Conservation (phyloP, 2,888 invertebrate genomes). For the Drosophila multiciliata region DNA sequence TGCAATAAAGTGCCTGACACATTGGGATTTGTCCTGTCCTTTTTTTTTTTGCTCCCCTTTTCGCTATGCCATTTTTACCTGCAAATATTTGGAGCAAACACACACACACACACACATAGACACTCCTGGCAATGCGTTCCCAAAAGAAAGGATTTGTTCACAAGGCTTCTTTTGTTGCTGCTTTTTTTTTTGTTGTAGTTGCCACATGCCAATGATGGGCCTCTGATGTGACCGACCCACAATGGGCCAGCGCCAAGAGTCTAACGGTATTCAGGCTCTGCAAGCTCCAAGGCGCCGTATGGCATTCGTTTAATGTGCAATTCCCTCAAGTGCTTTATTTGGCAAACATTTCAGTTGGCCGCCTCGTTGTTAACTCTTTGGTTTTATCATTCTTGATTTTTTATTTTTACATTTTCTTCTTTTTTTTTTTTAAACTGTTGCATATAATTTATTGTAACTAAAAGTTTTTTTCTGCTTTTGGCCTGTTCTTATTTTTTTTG, state of each 20-base stretch:
- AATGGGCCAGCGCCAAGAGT: constrained; percentile 12
- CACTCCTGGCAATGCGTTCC: constrained; percentile 39
- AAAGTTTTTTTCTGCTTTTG: constrained; percentile 53
- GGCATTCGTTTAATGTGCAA: constrained; percentile 73
- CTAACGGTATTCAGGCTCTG: constrained; percentile 4
- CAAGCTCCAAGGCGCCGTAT: constrained; percentile 11
- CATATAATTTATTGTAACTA: constrained; percentile 81
- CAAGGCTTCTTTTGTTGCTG: neutral
- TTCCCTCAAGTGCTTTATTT: constrained; percentile 80
- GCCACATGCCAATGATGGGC: constrained; percentile 76
- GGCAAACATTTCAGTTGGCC: constrained; percentile 63
- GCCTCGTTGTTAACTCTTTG: constrained; percentile 73
- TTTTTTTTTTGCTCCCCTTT: neutral
- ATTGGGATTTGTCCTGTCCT: constrained; percentile 72
- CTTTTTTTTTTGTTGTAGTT: constrained; percentile 40
- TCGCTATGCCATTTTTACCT: constrained; percentile 56
- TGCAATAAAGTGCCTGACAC: constrained; percentile 80
- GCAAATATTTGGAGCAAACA: constrained; percentile 64
- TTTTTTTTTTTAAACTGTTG: constrained; percentile 71
- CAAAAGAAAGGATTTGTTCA: constrained; percentile 73
- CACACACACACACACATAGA: constrained; percentile 15
- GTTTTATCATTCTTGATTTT: constrained; percentile 18
- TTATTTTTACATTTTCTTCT: neutral
- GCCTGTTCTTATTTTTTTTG: constrained; percentile 48
- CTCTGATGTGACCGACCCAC: constrained; percentile 31